phyloP scores from a whole-genome alignment of 2,888 invertebrate genomes.

The Synergus gifuensis region DNA sequence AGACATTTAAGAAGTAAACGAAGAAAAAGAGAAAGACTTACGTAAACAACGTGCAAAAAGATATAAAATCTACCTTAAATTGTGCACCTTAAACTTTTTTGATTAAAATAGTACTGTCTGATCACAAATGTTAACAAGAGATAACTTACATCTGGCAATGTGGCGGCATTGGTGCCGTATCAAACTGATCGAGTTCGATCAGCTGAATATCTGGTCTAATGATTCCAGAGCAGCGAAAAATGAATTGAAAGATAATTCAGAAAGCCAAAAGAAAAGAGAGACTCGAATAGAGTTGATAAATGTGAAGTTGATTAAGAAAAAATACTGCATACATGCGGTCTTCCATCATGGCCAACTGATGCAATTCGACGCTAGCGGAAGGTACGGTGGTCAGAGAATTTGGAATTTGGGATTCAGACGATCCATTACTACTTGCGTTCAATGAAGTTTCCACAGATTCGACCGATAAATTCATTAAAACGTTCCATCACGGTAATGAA shows the following conservation, averaged over 20 bases:
- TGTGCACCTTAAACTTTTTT: no score
- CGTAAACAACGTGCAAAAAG: not conserved
- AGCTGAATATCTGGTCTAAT: constrained; percentile 73
- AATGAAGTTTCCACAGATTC: constrained; percentile 5
- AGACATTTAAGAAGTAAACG: not conserved
- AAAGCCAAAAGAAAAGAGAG: constrained; percentile 28
- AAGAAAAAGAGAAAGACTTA: not conserved
- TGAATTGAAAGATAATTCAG: constrained; percentile 58
- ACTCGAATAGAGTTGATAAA: not conserved
- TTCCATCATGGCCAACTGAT: constrained; percentile 71
- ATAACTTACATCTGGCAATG: constrained; percentile 70
- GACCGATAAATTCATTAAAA: constrained; percentile 58
- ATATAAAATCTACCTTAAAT: no score
- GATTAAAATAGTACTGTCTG: no score
- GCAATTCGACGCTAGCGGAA: constrained; percentile 63
- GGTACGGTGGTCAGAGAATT: constrained; percentile 61
- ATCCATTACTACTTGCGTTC: constrained; percentile 9
- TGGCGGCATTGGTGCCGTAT: constrained; percentile 60
- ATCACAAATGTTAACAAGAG: constrained; percentile 27
- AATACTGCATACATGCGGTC: constrained; percentile 77
- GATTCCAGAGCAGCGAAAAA: constrained; percentile 66
- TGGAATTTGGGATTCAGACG: constrained; percentile 52
- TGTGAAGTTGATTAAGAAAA: constrained; percentile 48
- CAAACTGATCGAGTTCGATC: constrained; percentile 68
- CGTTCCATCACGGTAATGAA: constrained; percentile 65